These are phyloP conservation scores for Geopemphigus sp. DNA, from an alignment of 1,140 invertebrate genomes.

Conservation along the genomic window DNA sequence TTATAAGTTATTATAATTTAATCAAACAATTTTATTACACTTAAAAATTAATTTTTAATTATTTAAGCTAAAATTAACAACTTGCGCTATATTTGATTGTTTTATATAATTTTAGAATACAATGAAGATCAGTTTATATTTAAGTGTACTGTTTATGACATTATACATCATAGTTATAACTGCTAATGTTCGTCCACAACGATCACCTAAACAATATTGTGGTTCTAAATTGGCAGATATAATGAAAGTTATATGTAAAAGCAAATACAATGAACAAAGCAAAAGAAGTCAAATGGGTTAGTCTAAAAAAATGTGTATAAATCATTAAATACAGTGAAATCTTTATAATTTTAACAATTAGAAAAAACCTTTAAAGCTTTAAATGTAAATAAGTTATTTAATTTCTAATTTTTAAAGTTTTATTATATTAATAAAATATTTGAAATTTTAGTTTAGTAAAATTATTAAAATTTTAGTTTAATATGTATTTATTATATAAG, in stretches of 20 bases:
- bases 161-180: conserved; percentile 3
- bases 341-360: too few species aligned
- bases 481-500: too few species aligned
- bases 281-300: conserved; percentile 21
- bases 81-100: not conserved
- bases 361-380: too few species aligned
- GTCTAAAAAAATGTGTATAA: not conserved
- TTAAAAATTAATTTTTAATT: not conserved
- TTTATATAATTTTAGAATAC: conserved; percentile 12
- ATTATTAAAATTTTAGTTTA: too few species aligned
- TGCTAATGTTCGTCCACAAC: not conserved
- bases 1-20: not conserved
- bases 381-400: too few species aligned
- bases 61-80: not conserved
- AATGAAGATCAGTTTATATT: conserved; percentile 26
- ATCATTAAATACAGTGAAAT: not conserved
- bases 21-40: not conserved
- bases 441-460: too few species aligned
- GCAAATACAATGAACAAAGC: not conserved
- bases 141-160: not conserved
- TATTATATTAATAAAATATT: too few species aligned
- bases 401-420: too few species aligned
- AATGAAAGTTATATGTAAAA: conserved; percentile 10
- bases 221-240: conserved; percentile 31
- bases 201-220: conserved; percentile 21